Base-by-base conservation (phyloP, 2,113 vertebrate species). In the Morone saxatilis region DNA sequence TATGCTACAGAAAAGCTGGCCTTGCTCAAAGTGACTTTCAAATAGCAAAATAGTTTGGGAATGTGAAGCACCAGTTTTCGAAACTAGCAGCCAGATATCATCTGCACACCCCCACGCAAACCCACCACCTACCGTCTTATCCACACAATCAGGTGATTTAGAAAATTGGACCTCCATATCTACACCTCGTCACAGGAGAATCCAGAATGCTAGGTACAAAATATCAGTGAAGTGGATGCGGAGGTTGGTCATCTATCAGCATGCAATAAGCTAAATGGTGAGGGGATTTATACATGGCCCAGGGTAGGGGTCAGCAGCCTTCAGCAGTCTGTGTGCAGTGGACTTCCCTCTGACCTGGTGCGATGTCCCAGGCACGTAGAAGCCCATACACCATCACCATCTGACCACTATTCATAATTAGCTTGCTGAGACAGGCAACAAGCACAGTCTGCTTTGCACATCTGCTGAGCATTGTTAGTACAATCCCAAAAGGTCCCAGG, bases 221-320 rank as follows among this genome's bases (percentile, higher is more conserved):
- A 91, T 79, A 84, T 90, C 57, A 67, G 83, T 83, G 81, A 70
- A 59, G 80, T 85, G 84, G 77, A 88, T 71, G 90, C 80, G 57
- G 87, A 83, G 57, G 66, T 88, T 88, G 82, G 74, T 91, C 85
- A 66, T 80, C 90, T 93, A 92, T 85, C 78, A 86, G 90, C 94
- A 94, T 94, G 94, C 94, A 92, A 80, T 62, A 91, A 92, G 89
- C 81, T 94, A 92, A 92, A 90, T 84, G 77, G 75, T 70, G 85
- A 86, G 73, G 86, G 85, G 90, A 80, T 89, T 87, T 91, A 57
- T 87, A 93, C 89, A 91, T 7, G 79, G 84, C 60, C 84, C 73
- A 4, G 68, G 47, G 50, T 13, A 1, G 16, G 72, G 72, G 83
- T 79, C 78, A 71, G 83, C 85, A 74, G 84, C 71, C 75, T 83